phyloP scores from a whole-genome alignment of 1,140 invertebrate species.

The Prorops nasuta region DNA sequence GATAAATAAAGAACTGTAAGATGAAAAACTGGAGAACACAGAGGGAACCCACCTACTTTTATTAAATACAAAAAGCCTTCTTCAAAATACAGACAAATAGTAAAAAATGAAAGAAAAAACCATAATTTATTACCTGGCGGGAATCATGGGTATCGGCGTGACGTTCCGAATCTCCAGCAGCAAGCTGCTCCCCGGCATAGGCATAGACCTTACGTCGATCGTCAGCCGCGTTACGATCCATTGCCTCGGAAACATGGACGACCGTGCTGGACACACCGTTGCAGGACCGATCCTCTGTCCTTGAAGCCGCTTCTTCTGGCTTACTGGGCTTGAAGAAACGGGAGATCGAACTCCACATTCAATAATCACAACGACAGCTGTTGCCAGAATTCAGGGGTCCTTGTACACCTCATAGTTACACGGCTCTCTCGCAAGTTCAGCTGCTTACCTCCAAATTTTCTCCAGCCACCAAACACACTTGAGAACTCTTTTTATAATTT shows the following conservation, averaged over 20 bases:
- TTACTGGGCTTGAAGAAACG: slow-evolving; percentile 51
- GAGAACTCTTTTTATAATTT: no score
- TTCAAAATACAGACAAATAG: no score
- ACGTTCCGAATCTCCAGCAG: slow-evolving; percentile 40
- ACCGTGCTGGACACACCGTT: slow-evolving; percentile 33
- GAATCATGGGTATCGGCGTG: slow-evolving; percentile 45
- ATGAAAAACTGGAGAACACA: no score
- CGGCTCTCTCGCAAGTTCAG: no score
- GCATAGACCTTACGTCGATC: slow-evolving; percentile 36
- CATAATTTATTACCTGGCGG: slow-evolving; percentile 39
- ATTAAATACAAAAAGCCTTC: no score
- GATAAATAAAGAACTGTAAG: no score
- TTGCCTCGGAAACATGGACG: slow-evolving; percentile 56
- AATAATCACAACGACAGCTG: slow-evolving; percentile 22
- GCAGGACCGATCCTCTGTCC: slow-evolving; percentile 23
- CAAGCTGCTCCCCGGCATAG: slow-evolving; percentile 29
- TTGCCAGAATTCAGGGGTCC: slow-evolving; percentile 16
- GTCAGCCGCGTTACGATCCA: slow-evolving; percentile 53
- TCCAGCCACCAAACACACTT: no score
- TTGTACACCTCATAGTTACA: slow-evolving; percentile 36
- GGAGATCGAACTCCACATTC: slow-evolving; percentile 55
- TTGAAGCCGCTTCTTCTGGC: slow-evolving; percentile 32
- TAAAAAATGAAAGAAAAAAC: background rate
- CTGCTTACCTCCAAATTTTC: background rate
- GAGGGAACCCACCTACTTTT: no score